Conservation (phyloP, 2,888 invertebrate genomes). For the Brachyopa scutellaris region DNA sequence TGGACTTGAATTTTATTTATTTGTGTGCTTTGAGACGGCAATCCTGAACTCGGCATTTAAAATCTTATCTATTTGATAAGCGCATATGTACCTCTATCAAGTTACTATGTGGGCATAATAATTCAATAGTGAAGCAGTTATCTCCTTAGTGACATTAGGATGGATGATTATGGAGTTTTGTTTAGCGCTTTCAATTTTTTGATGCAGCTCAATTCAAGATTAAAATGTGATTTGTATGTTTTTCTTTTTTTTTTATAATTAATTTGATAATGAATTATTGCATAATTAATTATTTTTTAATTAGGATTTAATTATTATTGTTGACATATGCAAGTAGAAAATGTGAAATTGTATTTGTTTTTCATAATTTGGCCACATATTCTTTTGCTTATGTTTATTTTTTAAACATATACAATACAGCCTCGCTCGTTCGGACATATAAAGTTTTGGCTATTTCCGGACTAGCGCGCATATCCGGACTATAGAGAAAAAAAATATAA, state of each 20-base stretch:
- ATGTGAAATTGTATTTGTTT: conserved; percentile 4
- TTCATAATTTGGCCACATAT: conserved; percentile 14
- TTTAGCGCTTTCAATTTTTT: not conserved
- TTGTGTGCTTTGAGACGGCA: not conserved
- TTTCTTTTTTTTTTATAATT: not conserved
- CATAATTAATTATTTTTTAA: too few relatives aligned
- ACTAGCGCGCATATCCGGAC: too few relatives aligned
- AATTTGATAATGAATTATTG: too few relatives aligned
- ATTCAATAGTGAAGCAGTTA: not conserved
- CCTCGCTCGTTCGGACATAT: too few relatives aligned
- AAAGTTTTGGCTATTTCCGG: too few relatives aligned
- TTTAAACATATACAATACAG: too few relatives aligned
- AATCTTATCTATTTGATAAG: not conserved
- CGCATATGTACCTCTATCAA: not conserved
- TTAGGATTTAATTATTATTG: too few relatives aligned
- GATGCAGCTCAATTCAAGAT: conserved; percentile 7
- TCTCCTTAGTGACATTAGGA: conserved; percentile 32
- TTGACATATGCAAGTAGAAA: conserved; percentile 14
- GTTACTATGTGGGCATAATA: conserved; percentile 4
- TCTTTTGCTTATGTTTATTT: not conserved
- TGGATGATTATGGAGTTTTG: not conserved
- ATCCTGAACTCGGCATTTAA: not conserved
- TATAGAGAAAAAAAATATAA: too few relatives aligned
- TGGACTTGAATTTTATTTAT: conserved; percentile 18
- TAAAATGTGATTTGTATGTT: not conserved